Percentiles rank a stretch among this genome's conserved stretches.
Conservation (phyloP, 2,888 invertebrate species). For the Hedya salicella region DNA sequence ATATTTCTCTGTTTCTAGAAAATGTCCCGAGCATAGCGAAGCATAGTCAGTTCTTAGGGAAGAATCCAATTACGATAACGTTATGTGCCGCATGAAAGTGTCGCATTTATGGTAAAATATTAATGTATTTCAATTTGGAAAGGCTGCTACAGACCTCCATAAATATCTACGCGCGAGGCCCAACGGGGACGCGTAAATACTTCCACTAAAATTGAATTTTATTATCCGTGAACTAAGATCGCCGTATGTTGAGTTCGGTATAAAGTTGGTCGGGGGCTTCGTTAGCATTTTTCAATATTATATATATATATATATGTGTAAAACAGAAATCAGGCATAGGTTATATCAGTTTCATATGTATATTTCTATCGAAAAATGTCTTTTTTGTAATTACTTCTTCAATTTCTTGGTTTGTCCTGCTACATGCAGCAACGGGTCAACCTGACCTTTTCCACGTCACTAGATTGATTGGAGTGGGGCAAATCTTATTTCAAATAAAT, state of each 20-base stretch:
- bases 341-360: no score
- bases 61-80: conserved; percentile 84
- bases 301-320: no score
- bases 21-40: conserved; percentile 37
- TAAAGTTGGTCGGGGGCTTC: not conserved
- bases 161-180: conserved; percentile 78
- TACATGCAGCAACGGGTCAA: no score
- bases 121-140: conserved; percentile 85
- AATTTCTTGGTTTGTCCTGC: no score
- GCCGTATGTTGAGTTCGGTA: conserved; percentile 24
- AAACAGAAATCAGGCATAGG: no score
- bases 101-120: conserved; percentile 85
- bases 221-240: conserved; percentile 70
- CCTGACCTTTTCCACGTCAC: no score
- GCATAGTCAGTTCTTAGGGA: conserved; percentile 69
- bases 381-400: no score
- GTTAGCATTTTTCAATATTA: not conserved
- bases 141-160: conserved; percentile 81
- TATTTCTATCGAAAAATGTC: no score
- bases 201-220: conserved; percentile 81
- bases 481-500: no score
- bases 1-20: conserved; percentile 3
- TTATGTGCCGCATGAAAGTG: conserved; percentile 83
- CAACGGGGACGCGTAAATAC: conserved; percentile 79
- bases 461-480: no score